Evolutionary conservation across 2,797 vertebrate species (phyloP).

Genomic region (Dallia pectoralis): DNA sequence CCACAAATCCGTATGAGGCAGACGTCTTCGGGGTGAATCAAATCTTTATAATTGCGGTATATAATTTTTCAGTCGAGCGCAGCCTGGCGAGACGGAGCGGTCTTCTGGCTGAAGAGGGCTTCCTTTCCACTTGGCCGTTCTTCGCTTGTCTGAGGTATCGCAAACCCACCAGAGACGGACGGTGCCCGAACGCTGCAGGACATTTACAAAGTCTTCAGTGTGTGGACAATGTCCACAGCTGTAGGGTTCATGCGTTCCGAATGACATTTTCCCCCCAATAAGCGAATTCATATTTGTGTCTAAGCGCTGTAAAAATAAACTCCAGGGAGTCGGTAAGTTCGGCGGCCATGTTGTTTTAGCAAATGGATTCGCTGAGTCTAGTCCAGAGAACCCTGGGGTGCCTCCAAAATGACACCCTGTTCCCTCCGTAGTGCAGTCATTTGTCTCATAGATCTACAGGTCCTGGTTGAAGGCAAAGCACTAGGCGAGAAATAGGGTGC

Average conservation of each 20-base stretch:
- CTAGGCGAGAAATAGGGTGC: background rate
- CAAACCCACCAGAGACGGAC: slow-evolving; percentile 29
- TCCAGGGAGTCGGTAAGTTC: slow-evolving; percentile 44
- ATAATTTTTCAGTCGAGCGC: slow-evolving; percentile 7
- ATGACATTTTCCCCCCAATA: slow-evolving; percentile 42
- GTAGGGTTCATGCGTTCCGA: slow-evolving; percentile 33
- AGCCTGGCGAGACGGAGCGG: slow-evolving; percentile 14
- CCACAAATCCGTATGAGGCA: slow-evolving; percentile 43
- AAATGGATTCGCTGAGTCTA: slow-evolving; percentile 59
- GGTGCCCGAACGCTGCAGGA: background rate
- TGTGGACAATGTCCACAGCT: slow-evolving; percentile 45
- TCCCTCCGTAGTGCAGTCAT: slow-evolving; percentile 9
- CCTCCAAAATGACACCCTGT: background rate
- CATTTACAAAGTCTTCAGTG: slow-evolving; percentile 17
- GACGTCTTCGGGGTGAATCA: slow-evolving; percentile 29
- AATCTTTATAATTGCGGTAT: slow-evolving; percentile 20
- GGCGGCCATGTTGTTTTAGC: slow-evolving; percentile 61
- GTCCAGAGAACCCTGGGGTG: slow-evolving; percentile 47
- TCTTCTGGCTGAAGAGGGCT: slow-evolving; percentile 6
- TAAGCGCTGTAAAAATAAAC: slow-evolving; percentile 45
- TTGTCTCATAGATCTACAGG: background rate
- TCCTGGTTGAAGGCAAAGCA: background rate
- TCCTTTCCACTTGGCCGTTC: slow-evolving; percentile 25
- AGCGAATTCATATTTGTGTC: slow-evolving; percentile 56
- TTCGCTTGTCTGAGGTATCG: slow-evolving; percentile 22